phyloP scores from a whole-genome alignment of 2,888 invertebrate genomes.

The Mycalesis mineus region DNA sequence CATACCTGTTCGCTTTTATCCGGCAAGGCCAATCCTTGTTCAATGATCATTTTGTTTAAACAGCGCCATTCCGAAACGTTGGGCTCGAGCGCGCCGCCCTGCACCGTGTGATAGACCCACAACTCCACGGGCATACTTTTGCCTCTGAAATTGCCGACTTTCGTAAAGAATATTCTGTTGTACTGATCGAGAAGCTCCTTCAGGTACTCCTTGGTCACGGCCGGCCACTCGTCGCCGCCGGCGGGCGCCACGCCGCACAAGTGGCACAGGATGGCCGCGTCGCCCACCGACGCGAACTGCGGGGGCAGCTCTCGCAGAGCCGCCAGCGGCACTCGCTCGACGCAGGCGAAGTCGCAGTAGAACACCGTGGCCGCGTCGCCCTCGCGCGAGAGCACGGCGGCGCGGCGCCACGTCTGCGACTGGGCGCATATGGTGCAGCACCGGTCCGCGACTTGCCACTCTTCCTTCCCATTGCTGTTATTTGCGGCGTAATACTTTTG shows the following conservation, averaged over 20 bases:
- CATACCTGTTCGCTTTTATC: too few species aligned
- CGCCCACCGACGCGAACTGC: conserved; percentile 70
- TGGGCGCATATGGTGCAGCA: conserved; percentile 65
- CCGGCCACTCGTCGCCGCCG: conserved; percentile 81
- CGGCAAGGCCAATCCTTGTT: conserved; percentile 80
- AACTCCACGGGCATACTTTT: conserved; percentile 80
- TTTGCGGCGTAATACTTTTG: conserved; percentile 71
- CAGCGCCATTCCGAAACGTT: conserved; percentile 80
- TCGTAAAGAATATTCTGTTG: conserved; percentile 73
- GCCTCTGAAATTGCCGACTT: conserved; percentile 67
- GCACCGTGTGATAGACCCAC: conserved; percentile 79
- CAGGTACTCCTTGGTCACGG: conserved; percentile 79
- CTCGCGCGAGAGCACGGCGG: conserved; percentile 61
- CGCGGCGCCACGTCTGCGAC: conserved; percentile 81
- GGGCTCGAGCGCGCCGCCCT: conserved; percentile 82
- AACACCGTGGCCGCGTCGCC: conserved; percentile 73
- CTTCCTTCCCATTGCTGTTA: conserved; percentile 36
- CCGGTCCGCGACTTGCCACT: conserved; percentile 74
- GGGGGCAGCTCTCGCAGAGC: conserved; percentile 72
- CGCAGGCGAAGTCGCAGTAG: conserved; percentile 81
- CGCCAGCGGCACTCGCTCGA: conserved; percentile 62
- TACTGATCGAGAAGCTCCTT: conserved; percentile 73
- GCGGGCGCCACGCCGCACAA: conserved; percentile 84
- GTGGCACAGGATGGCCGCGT: conserved; percentile 82
- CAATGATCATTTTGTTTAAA: conserved; percentile 81